Evolutionary conservation across 2,888 invertebrate species (phyloP).

Genomic region (Apodemia duryi): DNA sequence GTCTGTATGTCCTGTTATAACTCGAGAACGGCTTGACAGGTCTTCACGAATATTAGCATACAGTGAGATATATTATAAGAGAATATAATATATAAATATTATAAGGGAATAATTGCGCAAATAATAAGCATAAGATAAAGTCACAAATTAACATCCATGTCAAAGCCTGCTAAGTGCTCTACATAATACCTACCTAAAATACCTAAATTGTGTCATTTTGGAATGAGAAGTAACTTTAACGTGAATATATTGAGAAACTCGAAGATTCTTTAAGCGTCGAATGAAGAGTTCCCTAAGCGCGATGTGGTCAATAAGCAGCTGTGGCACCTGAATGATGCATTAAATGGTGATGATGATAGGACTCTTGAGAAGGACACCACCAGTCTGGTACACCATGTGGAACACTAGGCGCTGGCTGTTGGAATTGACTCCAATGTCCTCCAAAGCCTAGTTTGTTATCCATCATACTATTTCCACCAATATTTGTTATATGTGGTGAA

Average conservation of each 20-base stretch:
- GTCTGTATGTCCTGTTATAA: no score
- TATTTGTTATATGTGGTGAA: conserved; percentile 60
- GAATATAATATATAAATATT: no score
- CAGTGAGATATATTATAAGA: no score
- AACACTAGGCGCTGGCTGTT: conserved; percentile 84
- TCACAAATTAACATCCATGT: no score
- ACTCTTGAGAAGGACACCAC: conserved; percentile 75
- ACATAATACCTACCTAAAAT: background rate
- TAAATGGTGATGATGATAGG: conserved; percentile 80
- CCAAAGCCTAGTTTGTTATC: conserved; percentile 80
- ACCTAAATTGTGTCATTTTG: background rate
- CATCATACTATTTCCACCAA: conserved; percentile 82
- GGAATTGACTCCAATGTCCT: conserved; percentile 84
- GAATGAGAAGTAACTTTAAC: background rate
- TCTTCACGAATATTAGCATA: no score
- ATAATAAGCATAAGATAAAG: no score
- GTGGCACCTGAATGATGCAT: conserved; percentile 85
- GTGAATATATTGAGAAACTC: conserved; percentile 18
- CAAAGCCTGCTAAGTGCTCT: no score
- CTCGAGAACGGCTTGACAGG: no score
- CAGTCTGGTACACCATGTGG: conserved; percentile 75
- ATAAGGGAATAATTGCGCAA: no score
- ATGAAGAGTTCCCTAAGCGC: conserved; percentile 78
- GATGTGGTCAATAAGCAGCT: conserved; percentile 85
- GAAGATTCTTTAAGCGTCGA: conserved; percentile 43